phyloP scores from a whole-genome alignment of 2,113 vertebrate species.

The Oreochromis aureus region DNA sequence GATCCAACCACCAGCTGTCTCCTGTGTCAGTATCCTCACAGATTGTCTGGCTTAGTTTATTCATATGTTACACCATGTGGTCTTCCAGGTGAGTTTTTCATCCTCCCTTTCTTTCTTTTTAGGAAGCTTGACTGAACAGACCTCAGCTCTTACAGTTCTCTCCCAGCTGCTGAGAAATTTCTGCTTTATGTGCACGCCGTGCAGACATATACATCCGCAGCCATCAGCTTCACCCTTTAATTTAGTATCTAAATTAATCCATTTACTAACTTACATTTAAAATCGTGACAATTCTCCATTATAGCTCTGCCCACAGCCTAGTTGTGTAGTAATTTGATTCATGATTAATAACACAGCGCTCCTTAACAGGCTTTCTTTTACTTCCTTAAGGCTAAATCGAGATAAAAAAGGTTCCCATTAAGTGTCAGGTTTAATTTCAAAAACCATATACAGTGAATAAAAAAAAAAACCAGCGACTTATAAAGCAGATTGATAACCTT shows the following conservation, averaged over 20 bases:
- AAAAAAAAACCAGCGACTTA: neutral
- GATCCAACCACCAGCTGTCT: conserved; percentile 47
- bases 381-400: neutral
- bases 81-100: conserved; percentile 1
- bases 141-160: neutral
- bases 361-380: neutral
- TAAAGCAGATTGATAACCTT: neutral
- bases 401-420: neutral
- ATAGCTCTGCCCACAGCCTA: neutral
- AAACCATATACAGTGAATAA: neutral
- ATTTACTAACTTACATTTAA: neutral
- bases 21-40: conserved; percentile 23
- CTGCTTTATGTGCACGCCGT: neutral
- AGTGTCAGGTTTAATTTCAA: neutral
- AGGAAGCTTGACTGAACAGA: conserved; percentile 14
- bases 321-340: neutral
- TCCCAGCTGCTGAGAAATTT: neutral
- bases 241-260: neutral
- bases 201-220: neutral
- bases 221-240: neutral
- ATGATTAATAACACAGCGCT: neutral
- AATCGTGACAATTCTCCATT: neutral
- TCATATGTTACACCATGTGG: conserved; percentile 31
- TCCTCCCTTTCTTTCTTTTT: neutral
- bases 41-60: conserved; percentile 45